Evolutionary conservation across 2,113 vertebrate genomes (phyloP).

Genomic region (Polypterus senegalus): DNA sequence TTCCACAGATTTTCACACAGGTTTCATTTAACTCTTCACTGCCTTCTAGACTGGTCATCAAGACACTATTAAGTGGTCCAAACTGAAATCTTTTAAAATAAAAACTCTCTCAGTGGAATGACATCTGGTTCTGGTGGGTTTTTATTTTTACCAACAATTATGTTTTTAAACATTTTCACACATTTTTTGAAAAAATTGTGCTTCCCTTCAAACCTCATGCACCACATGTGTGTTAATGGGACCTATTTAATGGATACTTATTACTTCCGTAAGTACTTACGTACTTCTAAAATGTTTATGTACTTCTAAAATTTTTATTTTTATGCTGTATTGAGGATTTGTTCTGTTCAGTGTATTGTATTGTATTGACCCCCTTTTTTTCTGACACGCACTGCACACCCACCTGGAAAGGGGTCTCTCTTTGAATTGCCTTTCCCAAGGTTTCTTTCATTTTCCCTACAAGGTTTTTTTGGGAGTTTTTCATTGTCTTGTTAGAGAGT

Average conservation of each 20-base stretch:
- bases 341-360: too few species aligned
- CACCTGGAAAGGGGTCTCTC: too few species aligned
- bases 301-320: too few species aligned
- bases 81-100: constrained; percentile 21
- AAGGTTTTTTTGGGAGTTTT: too few species aligned
- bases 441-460: too few species aligned
- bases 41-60: constrained; percentile 3
- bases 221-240: background rate
- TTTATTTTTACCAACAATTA: background rate
- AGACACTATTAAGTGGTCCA: constrained; percentile 9
- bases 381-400: too few species aligned
- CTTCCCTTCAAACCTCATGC: constrained; percentile 10
- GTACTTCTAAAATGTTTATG: too few species aligned
- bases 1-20: background rate
- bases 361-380: too few species aligned
- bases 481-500: too few species aligned
- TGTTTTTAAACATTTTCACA: constrained; percentile 9
- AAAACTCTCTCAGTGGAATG: constrained; percentile 16
- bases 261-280: too few species aligned
- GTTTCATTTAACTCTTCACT: constrained; percentile 2
- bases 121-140: constrained; percentile 1
- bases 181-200: constrained; percentile 11
- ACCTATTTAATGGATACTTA: constrained; percentile 10
- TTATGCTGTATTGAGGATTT: too few species aligned
- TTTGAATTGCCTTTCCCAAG: too few species aligned